A percentile compares a stretch with the other conserved stretches of the same genome.
These are phyloP conservation scores for Omphaloscelis lunosa DNA, from an alignment of 2,888 invertebrate species.

Conservation along the genomic window DNA sequence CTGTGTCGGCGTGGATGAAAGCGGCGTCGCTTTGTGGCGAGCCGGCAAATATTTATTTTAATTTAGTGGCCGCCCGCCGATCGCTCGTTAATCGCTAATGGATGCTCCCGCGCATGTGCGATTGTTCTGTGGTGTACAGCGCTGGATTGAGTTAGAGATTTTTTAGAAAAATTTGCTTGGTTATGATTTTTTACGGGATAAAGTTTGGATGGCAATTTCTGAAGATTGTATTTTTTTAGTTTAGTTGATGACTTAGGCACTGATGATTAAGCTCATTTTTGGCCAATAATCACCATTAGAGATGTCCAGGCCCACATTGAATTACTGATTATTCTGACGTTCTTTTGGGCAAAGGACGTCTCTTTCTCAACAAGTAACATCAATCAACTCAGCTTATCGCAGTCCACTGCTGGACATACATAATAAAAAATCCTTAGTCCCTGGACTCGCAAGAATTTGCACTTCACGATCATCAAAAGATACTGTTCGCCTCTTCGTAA, in stretches of 20 bases:
- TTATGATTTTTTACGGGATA: conserved; percentile 1
- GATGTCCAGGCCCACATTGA: too few relatives aligned
- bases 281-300: neutral
- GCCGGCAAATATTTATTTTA: conserved; percentile 90
- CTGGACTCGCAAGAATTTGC: neutral
- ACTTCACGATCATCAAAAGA: conserved; percentile 4
- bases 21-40: conserved; percentile 82
- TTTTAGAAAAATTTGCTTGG: conserved; percentile 10
- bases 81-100: conserved; percentile 90
- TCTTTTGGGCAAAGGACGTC: neutral
- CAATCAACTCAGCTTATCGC: too few relatives aligned
- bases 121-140: conserved; percentile 52
- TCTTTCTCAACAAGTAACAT: neutral
- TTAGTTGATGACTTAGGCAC: neutral
- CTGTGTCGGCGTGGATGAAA: conserved; percentile 88
- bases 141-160: conserved; percentile 2
- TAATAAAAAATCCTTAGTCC: too few relatives aligned
- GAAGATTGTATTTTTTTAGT: neutral
- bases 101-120: conserved; percentile 80
- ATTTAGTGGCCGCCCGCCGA: conserved; percentile 87
- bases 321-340: neutral
- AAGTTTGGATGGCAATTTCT: neutral
- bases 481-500: neutral
- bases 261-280: neutral
- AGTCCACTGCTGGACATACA: too few relatives aligned